Percentiles rank a stretch among this genome's conserved stretches.
phyloP scores from a whole-genome alignment of 2,113 vertebrate genomes.

The Colius striatus region DNA sequence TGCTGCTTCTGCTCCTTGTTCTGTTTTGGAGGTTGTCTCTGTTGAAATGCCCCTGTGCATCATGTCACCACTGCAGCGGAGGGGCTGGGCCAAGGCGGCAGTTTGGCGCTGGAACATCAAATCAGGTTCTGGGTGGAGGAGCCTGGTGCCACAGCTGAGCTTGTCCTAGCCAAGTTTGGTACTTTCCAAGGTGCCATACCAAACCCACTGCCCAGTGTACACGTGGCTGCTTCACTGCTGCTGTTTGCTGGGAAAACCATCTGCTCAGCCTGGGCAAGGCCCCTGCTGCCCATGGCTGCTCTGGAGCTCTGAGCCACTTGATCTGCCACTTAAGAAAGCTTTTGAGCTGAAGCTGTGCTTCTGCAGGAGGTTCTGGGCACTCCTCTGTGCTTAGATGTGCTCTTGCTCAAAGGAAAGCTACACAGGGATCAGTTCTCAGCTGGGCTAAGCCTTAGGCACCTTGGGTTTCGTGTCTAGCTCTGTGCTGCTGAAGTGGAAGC shows the following conservation, averaged over 20 bases:
- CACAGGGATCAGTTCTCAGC: fast-evolving
- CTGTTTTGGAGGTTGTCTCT: neutral
- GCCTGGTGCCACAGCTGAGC: neutral
- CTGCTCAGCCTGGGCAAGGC: neutral
- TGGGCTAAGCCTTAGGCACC: neutral
- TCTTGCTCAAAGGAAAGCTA: neutral
- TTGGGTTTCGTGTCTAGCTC: neutral
- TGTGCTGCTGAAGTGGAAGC: neutral
- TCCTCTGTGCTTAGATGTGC: neutral
- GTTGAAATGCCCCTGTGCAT: neutral
- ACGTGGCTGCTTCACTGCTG: neutral
- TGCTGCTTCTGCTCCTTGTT: neutral
- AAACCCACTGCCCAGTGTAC: neutral
- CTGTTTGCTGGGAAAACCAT: neutral
- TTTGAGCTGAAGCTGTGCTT: neutral
- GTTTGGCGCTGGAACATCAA: neutral
- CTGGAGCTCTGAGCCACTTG: neutral
- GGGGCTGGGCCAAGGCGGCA: neutral
- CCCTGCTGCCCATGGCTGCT: neutral
- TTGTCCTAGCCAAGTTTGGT: neutral
- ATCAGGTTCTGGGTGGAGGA: neutral
- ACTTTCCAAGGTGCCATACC: neutral
- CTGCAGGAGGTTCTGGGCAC: neutral
- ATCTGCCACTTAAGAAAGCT: neutral
- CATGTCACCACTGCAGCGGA: fast-evolving